Base-by-base conservation (phyloP, 2,113 vertebrate species). In the Spheniscus mendiculus region DNA sequence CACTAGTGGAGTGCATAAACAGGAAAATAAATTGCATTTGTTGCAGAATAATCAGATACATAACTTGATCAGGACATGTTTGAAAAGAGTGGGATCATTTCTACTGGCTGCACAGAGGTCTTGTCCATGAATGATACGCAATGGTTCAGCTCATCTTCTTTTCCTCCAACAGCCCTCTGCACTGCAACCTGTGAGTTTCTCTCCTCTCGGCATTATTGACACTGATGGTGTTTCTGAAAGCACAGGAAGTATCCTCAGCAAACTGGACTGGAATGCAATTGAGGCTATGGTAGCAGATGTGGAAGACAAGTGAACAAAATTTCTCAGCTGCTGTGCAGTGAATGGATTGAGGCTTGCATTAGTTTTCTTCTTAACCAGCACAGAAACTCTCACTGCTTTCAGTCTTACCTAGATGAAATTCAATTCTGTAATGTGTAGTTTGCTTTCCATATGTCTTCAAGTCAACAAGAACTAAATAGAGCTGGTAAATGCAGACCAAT, bases 231-330 rank as follows among this genome's bases (percentile, higher is more conserved):
- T 97, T 25, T 99, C 99, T 59, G 98, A 98, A 63, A 99, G 98
- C 89, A 99, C 98, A 0, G 97, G 99, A 85, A 99, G 99, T 90
- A 97, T 98, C 93, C 98, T 99, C 74, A 99, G 99, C 97, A 98
- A 98, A 89, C 98, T 99, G 25, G 99, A 99, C 97, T 99, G 99
- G 99, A 98, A 93, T 6, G 99, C 98, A 17, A 74, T 99, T 10
- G 99, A 99, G 49, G 99, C 98, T 56, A 98, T 99, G 97, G 98
- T 99, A 52, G 98, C 98, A 63, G 93, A 94, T 18, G 98, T 99
- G 65, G 98, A 98, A 44, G 94, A 94, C 19, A 52, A 85, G 22
- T 98, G 84, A 98, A 78, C 10, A 47, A 26, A 12, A 27, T 16
- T 38, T 83, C 42, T 49, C 12, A 44, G 63, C 36, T 45, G 45